These are phyloP conservation scores for Neotragus moschatus DNA, from an alignment of 2,113 vertebrate species.

Conservation along the genomic window DNA sequence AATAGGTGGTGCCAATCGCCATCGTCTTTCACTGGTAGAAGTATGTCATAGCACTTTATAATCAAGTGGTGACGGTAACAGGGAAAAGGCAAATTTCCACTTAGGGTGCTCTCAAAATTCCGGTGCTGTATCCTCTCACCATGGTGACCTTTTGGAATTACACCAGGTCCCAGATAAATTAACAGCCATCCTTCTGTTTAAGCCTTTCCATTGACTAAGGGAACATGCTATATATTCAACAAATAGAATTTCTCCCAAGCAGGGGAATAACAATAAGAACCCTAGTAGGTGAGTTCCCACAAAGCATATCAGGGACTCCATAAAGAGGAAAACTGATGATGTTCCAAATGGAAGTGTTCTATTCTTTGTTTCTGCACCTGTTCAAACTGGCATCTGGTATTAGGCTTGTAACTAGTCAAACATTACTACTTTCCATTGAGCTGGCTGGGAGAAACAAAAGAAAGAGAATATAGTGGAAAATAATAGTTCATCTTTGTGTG, in stretches of 20 bases:
- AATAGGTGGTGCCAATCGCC: constrained; percentile 68
- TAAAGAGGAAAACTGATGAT: constrained; percentile 73
- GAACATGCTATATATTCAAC: constrained; percentile 44
- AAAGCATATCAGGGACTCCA: constrained; percentile 31
- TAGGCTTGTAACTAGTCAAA: constrained; percentile 61
- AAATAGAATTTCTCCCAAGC: constrained; percentile 72
- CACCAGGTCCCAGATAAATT: constrained; percentile 55
- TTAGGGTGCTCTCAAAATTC: constrained; percentile 60
- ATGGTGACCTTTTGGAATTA: constrained; percentile 67
- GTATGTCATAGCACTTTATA: constrained; percentile 48
- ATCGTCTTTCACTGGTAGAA: constrained; percentile 61
- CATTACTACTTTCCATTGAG: constrained; percentile 74
- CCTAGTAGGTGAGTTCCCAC: constrained; percentile 67
- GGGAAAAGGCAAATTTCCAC: constrained; percentile 48
- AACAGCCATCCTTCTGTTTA: constrained; percentile 57
- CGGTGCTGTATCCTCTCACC: constrained; percentile 55
- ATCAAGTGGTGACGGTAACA: constrained; percentile 59
- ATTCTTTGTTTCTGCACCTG: constrained; percentile 81
- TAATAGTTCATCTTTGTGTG: constrained; percentile 76
- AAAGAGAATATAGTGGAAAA: constrained; percentile 70
- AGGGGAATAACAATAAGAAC: constrained; percentile 67
- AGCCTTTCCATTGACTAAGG: constrained; percentile 56
- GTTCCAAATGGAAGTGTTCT: constrained; percentile 73
- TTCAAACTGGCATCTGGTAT: constrained; percentile 76
- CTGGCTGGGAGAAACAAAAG: constrained; percentile 79